These are phyloP conservation scores for Cynopterus sphinx DNA, from an alignment of 2,797 vertebrate genomes.

Conservation along the genomic window DNA sequence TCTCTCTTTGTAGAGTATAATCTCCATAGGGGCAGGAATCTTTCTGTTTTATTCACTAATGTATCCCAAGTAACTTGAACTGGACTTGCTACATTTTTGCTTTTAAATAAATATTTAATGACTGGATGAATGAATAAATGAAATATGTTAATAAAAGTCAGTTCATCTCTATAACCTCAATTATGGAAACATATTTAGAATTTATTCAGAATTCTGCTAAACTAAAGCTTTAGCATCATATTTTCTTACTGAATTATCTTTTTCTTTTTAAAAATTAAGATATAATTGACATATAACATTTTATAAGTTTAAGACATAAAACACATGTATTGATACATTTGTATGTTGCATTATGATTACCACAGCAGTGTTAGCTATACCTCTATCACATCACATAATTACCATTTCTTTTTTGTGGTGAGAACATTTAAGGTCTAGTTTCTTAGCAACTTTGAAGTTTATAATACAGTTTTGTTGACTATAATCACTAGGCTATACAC, in stretches of 20 bases:
- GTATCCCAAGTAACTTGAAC: background rate
- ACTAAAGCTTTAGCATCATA: background rate
- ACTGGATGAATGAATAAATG: background rate
- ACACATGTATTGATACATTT: background rate
- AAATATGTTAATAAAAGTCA: constrained; percentile 20
- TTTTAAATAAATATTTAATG: constrained; percentile 33
- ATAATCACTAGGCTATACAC: background rate
- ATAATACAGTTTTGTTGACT: background rate
- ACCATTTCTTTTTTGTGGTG: background rate
- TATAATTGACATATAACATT: background rate
- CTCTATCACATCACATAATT: background rate
- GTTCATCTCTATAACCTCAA: background rate
- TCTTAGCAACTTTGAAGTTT: background rate
- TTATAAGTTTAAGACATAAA: background rate
- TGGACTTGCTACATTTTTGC: background rate
- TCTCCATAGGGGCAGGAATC: background rate
- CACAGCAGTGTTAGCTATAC: background rate
- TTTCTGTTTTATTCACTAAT: background rate
- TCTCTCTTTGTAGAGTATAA: background rate
- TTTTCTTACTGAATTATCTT: background rate
- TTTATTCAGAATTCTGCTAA: background rate
- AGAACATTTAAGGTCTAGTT: background rate
- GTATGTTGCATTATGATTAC: background rate
- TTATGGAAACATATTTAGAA: background rate
- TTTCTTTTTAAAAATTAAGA: background rate